Conservation (phyloP, 2,797 vertebrate species). For the Liparis tanakae region DNA sequence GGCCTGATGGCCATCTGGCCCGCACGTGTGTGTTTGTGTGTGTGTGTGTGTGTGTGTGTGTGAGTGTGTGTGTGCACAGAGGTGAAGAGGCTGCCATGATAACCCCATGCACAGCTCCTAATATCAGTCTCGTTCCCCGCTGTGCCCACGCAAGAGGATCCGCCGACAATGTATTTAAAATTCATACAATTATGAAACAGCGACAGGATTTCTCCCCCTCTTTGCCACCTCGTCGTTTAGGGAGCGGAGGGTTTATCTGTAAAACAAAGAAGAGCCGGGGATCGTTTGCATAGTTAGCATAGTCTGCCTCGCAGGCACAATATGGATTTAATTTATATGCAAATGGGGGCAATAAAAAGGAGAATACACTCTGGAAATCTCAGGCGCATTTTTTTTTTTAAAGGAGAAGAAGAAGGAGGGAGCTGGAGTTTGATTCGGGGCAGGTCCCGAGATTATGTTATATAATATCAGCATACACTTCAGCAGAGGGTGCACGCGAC, state of each 20-base stretch:
- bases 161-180: slow-evolving; percentile 81
- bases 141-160: slow-evolving; percentile 73
- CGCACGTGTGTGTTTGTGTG: slow-evolving; percentile 60
- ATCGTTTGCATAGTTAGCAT: slow-evolving; percentile 88
- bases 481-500: slow-evolving; percentile 19
- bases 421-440: slow-evolving; percentile 54
- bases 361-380: slow-evolving; percentile 83
- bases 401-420: slow-evolving; percentile 1
- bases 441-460: slow-evolving; percentile 62
- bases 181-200: slow-evolving; percentile 90
- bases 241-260: slow-evolving; percentile 88
- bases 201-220: slow-evolving; percentile 80
- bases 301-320: slow-evolving; percentile 96
- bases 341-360: slow-evolving; percentile 85
- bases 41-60: too few species aligned
- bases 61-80: slow-evolving; percentile 72
- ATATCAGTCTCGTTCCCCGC: slow-evolving; percentile 66
- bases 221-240: slow-evolving; percentile 81
- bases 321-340: slow-evolving; percentile 94
- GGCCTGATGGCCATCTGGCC: slow-evolving; percentile 62
- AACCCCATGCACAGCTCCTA: slow-evolving; percentile 67
- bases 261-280: slow-evolving; percentile 91
- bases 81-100: slow-evolving; percentile 65
- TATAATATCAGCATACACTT: slow-evolving; percentile 55
- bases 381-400: slow-evolving; percentile 47